These are phyloP conservation scores for Prolemur simus DNA, from an alignment of 2,113 vertebrate genomes.

Conservation along the genomic window DNA sequence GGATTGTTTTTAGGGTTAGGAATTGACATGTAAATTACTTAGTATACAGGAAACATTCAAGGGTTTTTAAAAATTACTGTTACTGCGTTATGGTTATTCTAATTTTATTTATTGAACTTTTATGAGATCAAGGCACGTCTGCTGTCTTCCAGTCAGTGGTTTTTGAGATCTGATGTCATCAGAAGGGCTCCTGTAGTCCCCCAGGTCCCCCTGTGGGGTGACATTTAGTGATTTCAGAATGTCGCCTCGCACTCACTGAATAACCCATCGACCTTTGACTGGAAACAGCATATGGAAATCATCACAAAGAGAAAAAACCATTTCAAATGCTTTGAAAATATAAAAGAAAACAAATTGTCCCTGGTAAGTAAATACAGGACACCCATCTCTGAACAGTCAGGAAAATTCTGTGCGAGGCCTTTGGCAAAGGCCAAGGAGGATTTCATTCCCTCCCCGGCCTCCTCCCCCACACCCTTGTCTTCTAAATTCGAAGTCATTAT, in stretches of 20 bases:
- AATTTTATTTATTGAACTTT: neutral
- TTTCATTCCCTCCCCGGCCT: neutral
- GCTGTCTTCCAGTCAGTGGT: neutral
- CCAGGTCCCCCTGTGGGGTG: neutral
- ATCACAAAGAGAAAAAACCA: conserved; percentile 72
- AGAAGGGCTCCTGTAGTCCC: neutral
- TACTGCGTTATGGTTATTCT: neutral
- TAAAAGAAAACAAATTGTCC: conserved; percentile 61
- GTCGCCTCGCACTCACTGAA: neutral
- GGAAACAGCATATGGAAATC: conserved; percentile 74
- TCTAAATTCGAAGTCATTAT: conserved; percentile 44
- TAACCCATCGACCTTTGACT: conserved; percentile 6
- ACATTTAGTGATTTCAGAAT: conserved; percentile 14
- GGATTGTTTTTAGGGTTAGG: neutral
- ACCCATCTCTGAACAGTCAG: conserved; percentile 15
- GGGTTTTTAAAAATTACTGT: neutral
- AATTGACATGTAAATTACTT: neutral
- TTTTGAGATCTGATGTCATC: neutral
- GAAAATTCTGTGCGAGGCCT: conserved; percentile 7
- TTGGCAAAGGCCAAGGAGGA: neutral
- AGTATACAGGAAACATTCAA: neutral
- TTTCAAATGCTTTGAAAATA: conserved; percentile 67
- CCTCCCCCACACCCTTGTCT: neutral
- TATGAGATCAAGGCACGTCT: neutral
- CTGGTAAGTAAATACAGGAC: conserved; percentile 54